Evolutionary conservation across 2,888 invertebrate genomes (phyloP).

Genomic region (Sphaerophoria rueppellii): DNA sequence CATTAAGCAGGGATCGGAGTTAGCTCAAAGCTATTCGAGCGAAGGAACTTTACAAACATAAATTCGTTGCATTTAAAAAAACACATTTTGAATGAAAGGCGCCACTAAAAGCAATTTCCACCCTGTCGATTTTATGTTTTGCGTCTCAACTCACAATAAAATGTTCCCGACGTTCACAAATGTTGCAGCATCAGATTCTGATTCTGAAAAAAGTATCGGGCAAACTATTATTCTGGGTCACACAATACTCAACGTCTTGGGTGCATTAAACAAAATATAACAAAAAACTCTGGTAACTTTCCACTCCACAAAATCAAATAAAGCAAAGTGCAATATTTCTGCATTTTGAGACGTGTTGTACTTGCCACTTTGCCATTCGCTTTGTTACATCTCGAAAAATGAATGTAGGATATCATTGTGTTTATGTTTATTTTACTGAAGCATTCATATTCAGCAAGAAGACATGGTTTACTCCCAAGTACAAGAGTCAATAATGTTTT

Average conservation of each 20-base stretch:
- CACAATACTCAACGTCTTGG: slow-evolving; percentile 13
- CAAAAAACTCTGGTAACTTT: slow-evolving; percentile 42
- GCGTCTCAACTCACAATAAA: not conserved
- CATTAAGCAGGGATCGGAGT: too few relatives aligned
- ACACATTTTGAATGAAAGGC: not conserved
- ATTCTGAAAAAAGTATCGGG: not conserved
- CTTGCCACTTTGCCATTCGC: slow-evolving; percentile 1
- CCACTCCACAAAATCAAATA: slow-evolving; percentile 33
- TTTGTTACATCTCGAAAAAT: slow-evolving; percentile 12
- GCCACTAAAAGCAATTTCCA: not conserved
- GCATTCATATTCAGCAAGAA: slow-evolving; percentile 17
- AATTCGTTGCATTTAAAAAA: too few relatives aligned
- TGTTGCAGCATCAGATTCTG: slow-evolving; percentile 6
- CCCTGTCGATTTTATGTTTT: not conserved
- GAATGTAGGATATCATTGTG: slow-evolving; percentile 6
- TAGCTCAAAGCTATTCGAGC: too few relatives aligned
- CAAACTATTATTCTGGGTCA: slow-evolving; percentile 26
- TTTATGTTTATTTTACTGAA: slow-evolving; percentile 21
- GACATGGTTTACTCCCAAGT: slow-evolving; percentile 42
- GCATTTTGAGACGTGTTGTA: slow-evolving; percentile 16
- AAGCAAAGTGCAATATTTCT: slow-evolving; percentile 14
- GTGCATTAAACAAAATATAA: not conserved
- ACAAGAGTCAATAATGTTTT: slow-evolving; percentile 30
- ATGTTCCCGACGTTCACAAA: slow-evolving; percentile 3
- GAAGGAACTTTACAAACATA: too few relatives aligned